Percentiles rank a stretch among this genome's conserved stretches.
These are phyloP conservation scores for Pitta sordida DNA, from an alignment of 2,113 vertebrate species.

Conservation along the genomic window DNA sequence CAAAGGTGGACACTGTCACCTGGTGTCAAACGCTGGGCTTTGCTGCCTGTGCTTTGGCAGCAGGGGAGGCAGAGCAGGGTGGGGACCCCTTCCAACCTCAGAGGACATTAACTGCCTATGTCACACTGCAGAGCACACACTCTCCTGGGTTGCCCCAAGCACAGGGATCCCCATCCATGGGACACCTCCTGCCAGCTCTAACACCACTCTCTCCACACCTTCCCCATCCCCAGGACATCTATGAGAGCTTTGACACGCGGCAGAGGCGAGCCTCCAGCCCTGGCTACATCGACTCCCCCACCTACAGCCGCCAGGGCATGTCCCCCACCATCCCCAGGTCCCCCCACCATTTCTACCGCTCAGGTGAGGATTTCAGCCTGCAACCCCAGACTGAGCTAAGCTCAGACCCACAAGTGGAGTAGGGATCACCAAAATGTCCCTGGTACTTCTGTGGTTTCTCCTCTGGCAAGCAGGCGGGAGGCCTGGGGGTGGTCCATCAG, in stretches of 20 bases:
- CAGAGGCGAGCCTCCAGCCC: constrained; percentile 92
- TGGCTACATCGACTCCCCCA: constrained; percentile 92
- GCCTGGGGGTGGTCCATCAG: rapidly evolving
- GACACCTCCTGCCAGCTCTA: not conserved
- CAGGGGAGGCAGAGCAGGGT: not conserved
- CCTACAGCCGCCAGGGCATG: constrained; percentile 89
- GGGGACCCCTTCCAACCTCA: not conserved
- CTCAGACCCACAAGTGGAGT: not conserved
- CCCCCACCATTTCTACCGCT: constrained; percentile 90
- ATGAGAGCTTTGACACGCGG: constrained; percentile 86
- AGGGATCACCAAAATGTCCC: not conserved
- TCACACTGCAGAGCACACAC: not conserved
- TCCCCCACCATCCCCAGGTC: constrained; percentile 91
- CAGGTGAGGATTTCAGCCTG: constrained; percentile 76
- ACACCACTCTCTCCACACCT: not conserved
- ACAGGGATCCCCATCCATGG: rapidly evolving
- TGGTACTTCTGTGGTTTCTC: not conserved
- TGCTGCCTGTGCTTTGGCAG: not conserved
- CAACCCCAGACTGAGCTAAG: not conserved
- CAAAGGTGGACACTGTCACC: not conserved
- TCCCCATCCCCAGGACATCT: constrained; percentile 81
- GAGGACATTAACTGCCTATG: not conserved
- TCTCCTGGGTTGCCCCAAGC: not conserved
- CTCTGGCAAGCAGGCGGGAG: not conserved
- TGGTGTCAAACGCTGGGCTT: not conserved